Percentiles rank a stretch among this genome's conserved stretches.
Evolutionary conservation across 2,888 invertebrate species (phyloP).

Genomic region (Baccha elongata): DNA sequence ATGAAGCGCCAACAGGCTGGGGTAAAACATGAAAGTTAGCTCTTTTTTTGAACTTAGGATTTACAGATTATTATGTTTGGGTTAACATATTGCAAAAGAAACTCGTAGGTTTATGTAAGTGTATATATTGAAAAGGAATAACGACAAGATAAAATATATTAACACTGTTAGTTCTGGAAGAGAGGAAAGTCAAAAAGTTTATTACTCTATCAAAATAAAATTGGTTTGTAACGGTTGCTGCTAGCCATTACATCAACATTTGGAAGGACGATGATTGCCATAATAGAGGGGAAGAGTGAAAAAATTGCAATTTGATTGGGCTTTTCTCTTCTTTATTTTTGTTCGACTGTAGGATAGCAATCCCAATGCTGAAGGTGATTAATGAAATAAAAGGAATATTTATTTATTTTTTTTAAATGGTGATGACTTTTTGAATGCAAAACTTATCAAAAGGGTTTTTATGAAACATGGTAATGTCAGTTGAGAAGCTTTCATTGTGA

Average conservation of each 20-base stretch:
- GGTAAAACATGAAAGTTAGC: slow-evolving; percentile 38
- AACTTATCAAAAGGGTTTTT: no score
- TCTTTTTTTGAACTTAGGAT: slow-evolving; percentile 22
- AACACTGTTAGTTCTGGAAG: slow-evolving; percentile 14
- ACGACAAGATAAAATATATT: slow-evolving; percentile 33
- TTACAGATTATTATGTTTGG: slow-evolving; percentile 40
- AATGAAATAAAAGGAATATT: no score
- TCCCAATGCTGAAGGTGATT: no score
- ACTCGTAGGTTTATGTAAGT: no score
- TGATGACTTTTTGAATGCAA: slow-evolving; percentile 2
- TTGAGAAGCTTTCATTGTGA: no score
- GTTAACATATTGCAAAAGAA: slow-evolving; percentile 32
- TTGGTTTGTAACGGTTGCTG: slow-evolving; percentile 39
- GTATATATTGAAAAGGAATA: no score
- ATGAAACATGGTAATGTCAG: no score
- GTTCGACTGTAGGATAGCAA: no score
- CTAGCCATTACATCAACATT: slow-evolving; percentile 45
- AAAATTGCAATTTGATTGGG: slow-evolving; percentile 56
- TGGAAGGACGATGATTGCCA: neutral
- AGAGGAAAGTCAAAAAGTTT: slow-evolving; percentile 62
- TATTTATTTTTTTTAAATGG: neutral
- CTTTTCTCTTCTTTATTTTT: slow-evolving; percentile 27
- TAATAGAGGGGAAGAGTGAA: neutral
- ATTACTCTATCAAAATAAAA: slow-evolving; percentile 63
- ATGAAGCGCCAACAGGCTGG: slow-evolving; percentile 31